Evolutionary conservation across 2,113 vertebrate genomes (phyloP).

Genomic region (Hydropotes inermis): DNA sequence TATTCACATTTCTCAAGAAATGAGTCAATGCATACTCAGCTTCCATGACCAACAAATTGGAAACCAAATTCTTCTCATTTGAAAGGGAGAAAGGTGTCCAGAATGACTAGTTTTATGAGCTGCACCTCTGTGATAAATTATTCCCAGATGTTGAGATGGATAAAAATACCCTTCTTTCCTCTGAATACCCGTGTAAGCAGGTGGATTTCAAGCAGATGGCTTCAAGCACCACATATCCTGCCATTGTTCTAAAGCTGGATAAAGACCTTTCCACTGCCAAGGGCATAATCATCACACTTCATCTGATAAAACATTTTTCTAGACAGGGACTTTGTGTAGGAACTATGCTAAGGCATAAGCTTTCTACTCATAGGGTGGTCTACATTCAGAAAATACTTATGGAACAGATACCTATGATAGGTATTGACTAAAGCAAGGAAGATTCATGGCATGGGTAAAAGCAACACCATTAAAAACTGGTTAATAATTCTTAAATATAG

Average conservation of each 20-base stretch:
- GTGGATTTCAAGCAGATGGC: constrained; percentile 43
- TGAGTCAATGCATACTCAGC: background rate
- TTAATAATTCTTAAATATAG: background rate
- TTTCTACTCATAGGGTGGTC: background rate
- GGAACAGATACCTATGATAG: background rate
- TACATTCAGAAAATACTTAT: background rate
- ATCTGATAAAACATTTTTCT: constrained; percentile 21
- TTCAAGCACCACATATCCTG: background rate
- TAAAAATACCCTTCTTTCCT: background rate
- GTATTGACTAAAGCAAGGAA: background rate
- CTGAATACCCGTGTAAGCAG: background rate
- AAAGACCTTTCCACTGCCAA: background rate
- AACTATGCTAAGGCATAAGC: background rate
- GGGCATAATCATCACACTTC: background rate
- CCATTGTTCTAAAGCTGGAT: background rate
- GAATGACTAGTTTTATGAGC: background rate
- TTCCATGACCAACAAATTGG: background rate
- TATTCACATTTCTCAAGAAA: constrained; percentile 40
- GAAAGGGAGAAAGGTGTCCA: background rate
- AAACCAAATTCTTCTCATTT: constrained; percentile 45
- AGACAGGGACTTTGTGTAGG: background rate
- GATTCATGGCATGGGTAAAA: background rate
- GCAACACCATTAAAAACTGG: background rate
- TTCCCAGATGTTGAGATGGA: background rate
- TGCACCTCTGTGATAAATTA: constrained; percentile 16